Evolutionary conservation across 1,140 invertebrate genomes (phyloP), one percentile per base, ranked within the genome.

Genomic region (Chrysomallon squamiferum): DNA sequence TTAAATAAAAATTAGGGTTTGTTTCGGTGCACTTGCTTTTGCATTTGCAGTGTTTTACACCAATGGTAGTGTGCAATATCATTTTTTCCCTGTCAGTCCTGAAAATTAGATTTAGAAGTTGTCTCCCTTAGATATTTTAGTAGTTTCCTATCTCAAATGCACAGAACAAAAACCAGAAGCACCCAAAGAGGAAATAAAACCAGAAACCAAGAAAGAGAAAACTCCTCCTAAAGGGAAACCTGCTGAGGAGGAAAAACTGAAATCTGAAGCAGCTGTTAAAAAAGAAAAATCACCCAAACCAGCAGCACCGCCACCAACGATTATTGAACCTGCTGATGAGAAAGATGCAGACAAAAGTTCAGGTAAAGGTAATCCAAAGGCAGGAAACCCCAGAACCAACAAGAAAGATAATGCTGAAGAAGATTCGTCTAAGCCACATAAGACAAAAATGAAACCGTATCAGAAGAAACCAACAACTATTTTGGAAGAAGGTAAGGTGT

Each of bases 401-500:
- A 33, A 50, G 27, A 54, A 33, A 38, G 50, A 45, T 35, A 25
- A 20, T 6, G 5, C 38, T 27, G 30, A 65, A 62, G 49, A 41
- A 45, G 65, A 25, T n/a, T 9, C n/a, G 9, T n/a, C 18, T 30
- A 57, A 56, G 20, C 52, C 61, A 18, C 38, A 32, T 43, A 62
- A 47, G 35, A n/a, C 38, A 50, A 74, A 76, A 70, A 70, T 64
- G 62, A 76, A 71, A 65, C 29, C 71, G 6, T 82, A 82, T 59
- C 41, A 57, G 47, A 80, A 78, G 60, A 68, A 75, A 65, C 78
- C 78, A 27, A 77, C 78, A 27, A 80, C 78, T 20, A 82, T 82
- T 33, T 64, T 80, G 20, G 78, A 82, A 66, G 78, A 80, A 76
- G 78, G 77, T 79, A 76, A 74, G 74, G 43, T 29, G 29, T 62